Evolutionary conservation across 2,113 vertebrate species (phyloP).

Genomic region (Cinclus cinclus): DNA sequence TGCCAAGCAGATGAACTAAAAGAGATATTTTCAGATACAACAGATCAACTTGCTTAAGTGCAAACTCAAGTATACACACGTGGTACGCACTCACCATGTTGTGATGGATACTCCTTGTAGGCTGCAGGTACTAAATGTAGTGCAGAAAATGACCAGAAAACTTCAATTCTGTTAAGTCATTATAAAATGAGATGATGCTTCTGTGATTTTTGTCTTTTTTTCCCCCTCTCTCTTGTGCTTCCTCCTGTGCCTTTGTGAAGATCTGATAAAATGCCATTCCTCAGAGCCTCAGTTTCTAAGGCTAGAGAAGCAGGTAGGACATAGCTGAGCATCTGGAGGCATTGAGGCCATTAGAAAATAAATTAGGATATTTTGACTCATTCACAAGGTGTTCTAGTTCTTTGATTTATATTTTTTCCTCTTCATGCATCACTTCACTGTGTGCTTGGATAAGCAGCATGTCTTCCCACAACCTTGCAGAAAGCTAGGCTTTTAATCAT

Average conservation of each 20-base stretch:
- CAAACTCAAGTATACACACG: neutral
- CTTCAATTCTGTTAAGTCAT: neutral
- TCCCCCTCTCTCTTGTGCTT: neutral
- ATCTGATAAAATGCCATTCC: neutral
- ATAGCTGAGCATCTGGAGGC: neutral
- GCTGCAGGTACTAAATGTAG: neutral
- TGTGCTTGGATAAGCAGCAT: neutral
- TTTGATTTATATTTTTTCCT: neutral
- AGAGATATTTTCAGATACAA: neutral
- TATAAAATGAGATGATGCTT: neutral
- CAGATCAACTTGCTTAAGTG: neutral
- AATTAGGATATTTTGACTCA: neutral
- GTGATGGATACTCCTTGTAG: neutral
- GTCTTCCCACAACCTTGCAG: neutral
- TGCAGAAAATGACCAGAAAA: neutral
- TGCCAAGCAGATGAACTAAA: neutral
- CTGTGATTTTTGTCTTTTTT: neutral
- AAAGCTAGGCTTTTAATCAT: neutral
- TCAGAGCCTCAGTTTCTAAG: neutral
- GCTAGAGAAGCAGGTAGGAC: neutral
- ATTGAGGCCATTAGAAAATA: neutral
- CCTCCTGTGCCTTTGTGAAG: neutral
- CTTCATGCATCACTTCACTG: neutral
- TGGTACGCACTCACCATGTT: neutral
- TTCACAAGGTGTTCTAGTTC: neutral